Evolutionary conservation across 2,113 vertebrate genomes (phyloP).

Genomic region (Girardinichthys multiradiatus): DNA sequence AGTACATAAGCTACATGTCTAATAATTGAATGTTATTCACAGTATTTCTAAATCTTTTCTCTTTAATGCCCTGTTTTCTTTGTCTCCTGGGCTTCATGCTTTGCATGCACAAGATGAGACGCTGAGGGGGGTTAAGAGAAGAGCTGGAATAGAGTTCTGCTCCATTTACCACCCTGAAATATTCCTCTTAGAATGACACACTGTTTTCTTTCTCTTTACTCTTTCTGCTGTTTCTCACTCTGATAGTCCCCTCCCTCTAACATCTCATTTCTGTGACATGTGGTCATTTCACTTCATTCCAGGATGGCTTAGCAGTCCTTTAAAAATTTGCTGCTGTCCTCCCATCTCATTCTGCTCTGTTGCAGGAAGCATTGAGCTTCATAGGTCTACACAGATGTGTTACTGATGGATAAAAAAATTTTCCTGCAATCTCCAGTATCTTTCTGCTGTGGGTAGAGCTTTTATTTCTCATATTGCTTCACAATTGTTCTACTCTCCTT

Average conservation of each 20-base stretch:
- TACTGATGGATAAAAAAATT: conserved; percentile 35
- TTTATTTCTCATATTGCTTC: conserved; percentile 41
- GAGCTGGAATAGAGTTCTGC: conserved; percentile 79
- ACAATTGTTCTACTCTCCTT: conserved; percentile 21
- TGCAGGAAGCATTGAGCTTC: conserved; percentile 48
- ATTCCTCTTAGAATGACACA: conserved; percentile 75
- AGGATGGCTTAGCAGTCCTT: conserved; percentile 65
- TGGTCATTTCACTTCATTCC: conserved; percentile 75
- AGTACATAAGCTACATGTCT: conserved; percentile 42
- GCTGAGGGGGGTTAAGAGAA: conserved; percentile 73
- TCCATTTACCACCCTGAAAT: conserved; percentile 80
- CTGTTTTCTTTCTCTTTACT: conserved; percentile 63
- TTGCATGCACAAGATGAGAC: conserved; percentile 76
- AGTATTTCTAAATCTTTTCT: conserved; percentile 49
- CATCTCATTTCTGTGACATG: conserved; percentile 69
- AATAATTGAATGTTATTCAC: conserved; percentile 41
- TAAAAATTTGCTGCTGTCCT: conserved; percentile 66
- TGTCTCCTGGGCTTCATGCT: conserved; percentile 71
- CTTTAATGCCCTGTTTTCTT: conserved; percentile 51
- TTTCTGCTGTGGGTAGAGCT: conserved; percentile 29
- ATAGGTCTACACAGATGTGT: conserved; percentile 37
- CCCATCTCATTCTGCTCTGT: conserved; percentile 59
- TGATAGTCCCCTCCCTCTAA: conserved; percentile 44
- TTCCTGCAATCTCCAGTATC: conserved; percentile 36
- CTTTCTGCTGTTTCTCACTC: conserved; percentile 56